Conservation (phyloP, 2,888 invertebrate species). For the Gymnocheta viridis region DNA sequence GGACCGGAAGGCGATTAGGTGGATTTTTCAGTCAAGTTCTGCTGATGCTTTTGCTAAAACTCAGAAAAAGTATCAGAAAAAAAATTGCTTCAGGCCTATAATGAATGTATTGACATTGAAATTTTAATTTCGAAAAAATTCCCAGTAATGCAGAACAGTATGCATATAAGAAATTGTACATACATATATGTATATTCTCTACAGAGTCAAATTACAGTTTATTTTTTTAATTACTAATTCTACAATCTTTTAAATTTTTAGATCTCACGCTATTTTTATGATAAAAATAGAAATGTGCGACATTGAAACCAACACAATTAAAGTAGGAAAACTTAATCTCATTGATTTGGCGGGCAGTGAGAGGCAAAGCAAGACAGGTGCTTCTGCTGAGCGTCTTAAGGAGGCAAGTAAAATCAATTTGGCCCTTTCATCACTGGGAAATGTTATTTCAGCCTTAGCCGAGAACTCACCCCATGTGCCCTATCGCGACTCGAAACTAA, state of each 20-base stretch:
- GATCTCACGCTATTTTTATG: slow-evolving; percentile 99
- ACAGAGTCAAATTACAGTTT: no score
- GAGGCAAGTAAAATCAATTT: slow-evolving; percentile 99
- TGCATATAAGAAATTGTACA: no score
- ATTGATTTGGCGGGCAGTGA: slow-evolving; percentile 99
- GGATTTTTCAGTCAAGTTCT: no score
- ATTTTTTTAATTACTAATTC: neutral
- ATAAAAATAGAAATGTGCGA: slow-evolving; percentile 97
- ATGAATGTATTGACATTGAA: no score
- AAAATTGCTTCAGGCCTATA: no score
- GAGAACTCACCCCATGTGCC: slow-evolving; percentile 98
- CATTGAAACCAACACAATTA: slow-evolving; percentile 83
- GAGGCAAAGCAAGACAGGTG: slow-evolving; percentile 97
- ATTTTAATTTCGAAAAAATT: no score
- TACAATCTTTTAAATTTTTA: slow-evolving; percentile 69
- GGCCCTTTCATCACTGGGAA: slow-evolving; percentile 97
- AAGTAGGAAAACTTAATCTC: slow-evolving; percentile 97
- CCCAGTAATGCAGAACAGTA: no score
- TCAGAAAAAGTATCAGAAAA: no score
- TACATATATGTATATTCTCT: no score
- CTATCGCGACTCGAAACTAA: slow-evolving; percentile 98
- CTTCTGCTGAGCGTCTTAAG: slow-evolving; percentile 94
- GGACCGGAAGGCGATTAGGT: no score
- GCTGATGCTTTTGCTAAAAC: no score
- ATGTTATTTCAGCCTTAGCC: slow-evolving; percentile 98